phyloP scores from a whole-genome alignment of 2,888 invertebrate genomes.

The Drosophila mettleri region DNA sequence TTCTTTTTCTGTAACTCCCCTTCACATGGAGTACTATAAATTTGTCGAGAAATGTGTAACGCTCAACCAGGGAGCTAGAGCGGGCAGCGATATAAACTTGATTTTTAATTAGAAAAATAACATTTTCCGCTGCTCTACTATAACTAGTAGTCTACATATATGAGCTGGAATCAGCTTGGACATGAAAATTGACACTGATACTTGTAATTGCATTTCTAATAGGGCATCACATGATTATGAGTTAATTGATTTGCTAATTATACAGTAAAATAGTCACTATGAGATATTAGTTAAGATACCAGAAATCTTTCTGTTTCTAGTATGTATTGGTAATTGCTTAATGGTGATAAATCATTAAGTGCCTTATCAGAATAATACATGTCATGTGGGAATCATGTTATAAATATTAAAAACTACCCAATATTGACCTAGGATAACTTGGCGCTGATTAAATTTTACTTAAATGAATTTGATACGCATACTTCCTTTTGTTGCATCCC shows the following conservation, averaged over 20 bases:
- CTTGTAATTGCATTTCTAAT: too few relatives aligned
- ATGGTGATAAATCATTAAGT: too few relatives aligned
- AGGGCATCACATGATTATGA: too few relatives aligned
- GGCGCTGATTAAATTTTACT: neutral
- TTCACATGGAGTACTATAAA: constrained; percentile 20
- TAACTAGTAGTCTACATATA: neutral
- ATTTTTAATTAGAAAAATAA: neutral
- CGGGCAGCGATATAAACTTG: neutral
- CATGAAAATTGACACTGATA: too few relatives aligned
- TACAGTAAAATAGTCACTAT: too few relatives aligned
- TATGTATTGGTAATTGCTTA: too few relatives aligned
- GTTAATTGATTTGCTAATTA: too few relatives aligned
- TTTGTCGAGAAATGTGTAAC: neutral
- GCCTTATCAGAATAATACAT: too few relatives aligned
- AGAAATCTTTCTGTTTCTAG: too few relatives aligned
- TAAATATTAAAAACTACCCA: too few relatives aligned
- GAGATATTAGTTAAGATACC: too few relatives aligned
- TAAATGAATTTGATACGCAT: neutral
- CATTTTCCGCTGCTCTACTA: neutral
- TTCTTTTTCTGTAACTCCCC: constrained; percentile 11
- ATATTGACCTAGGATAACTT: neutral
- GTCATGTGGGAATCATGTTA: too few relatives aligned
- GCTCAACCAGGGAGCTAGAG: neutral
- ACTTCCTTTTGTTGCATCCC: neutral
- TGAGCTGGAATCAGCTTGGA: neutral